Percentiles rank a stretch among this genome's conserved stretches.
Evolutionary conservation across 2,113 vertebrate species (phyloP).

Genomic region (Machaerirhynchus nigripectus): DNA sequence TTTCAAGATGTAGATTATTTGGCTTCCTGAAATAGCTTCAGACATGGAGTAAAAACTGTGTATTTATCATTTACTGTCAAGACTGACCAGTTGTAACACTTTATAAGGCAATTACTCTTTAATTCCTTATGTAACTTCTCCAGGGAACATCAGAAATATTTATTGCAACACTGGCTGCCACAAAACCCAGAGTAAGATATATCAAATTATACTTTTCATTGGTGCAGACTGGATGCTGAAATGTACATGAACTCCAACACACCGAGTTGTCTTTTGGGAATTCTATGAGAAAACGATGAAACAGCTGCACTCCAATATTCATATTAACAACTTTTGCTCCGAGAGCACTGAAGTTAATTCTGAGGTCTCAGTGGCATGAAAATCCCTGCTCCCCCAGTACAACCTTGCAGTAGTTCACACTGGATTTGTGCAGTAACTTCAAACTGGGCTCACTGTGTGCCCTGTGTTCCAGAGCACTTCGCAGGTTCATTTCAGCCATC

Average conservation of each 20-base stretch:
- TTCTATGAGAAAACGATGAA: background rate
- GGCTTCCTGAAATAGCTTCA: constrained; percentile 2
- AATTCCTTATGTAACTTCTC: background rate
- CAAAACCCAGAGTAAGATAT: background rate
- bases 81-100: background rate
- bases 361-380: background rate
- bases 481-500: background rate
- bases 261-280: background rate
- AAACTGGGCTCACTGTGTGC: background rate
- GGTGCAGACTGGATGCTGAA: background rate
- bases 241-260: background rate
- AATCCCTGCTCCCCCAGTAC: background rate
- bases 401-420: background rate
- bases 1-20: background rate
- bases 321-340: background rate
- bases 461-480: background rate
- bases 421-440: constrained; percentile 16
- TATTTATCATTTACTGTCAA: background rate
- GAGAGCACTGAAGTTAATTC: background rate
- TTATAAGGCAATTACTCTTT: constrained; percentile 9
- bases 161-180: background rate
- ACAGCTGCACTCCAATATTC: background rate
- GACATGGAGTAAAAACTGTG: background rate
- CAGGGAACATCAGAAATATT: background rate
- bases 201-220: background rate